Evolutionary conservation across 2,113 vertebrate species (phyloP).

Genomic region (Stictonetta naevosa): DNA sequence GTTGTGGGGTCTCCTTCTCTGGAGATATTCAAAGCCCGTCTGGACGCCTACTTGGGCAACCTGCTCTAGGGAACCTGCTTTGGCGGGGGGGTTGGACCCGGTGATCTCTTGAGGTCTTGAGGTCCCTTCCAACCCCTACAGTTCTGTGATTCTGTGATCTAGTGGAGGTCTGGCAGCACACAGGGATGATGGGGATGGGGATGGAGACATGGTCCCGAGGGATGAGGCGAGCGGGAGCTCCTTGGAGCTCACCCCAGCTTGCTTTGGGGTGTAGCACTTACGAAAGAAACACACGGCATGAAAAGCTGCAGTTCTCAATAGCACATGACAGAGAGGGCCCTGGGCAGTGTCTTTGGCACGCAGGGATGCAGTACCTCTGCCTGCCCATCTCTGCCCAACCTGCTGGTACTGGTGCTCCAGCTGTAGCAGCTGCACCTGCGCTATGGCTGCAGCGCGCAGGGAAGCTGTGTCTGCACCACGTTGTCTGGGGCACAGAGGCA

Average conservation of each 20-base stretch:
- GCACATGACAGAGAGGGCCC: not conserved
- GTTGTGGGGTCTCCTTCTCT: too few relatives aligned
- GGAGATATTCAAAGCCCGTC: too few relatives aligned
- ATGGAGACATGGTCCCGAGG: too few relatives aligned
- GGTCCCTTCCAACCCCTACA: too few relatives aligned
- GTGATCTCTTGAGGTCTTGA: too few relatives aligned
- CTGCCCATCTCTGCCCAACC: not conserved
- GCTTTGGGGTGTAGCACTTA: not conserved
- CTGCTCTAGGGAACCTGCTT: too few relatives aligned
- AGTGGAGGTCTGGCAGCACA: not conserved
- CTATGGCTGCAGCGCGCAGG: too few relatives aligned
- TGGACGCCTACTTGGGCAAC: too few relatives aligned
- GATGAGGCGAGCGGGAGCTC: not conserved
- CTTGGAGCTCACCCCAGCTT: too few relatives aligned
- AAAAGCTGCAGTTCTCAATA: not conserved
- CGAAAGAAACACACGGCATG: not conserved
- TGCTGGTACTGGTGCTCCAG: not conserved
- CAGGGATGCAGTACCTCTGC: not conserved
- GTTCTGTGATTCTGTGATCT: too few relatives aligned
- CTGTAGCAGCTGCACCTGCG: not conserved
- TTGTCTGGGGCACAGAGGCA: not conserved
- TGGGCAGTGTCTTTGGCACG: not conserved
- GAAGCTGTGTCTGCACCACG: accelerated
- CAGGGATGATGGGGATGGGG: not conserved
- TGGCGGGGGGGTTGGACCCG: too few relatives aligned